Conservation (phyloP, 2,888 invertebrate genomes). For the Hirtodrosophila trivittata region DNA sequence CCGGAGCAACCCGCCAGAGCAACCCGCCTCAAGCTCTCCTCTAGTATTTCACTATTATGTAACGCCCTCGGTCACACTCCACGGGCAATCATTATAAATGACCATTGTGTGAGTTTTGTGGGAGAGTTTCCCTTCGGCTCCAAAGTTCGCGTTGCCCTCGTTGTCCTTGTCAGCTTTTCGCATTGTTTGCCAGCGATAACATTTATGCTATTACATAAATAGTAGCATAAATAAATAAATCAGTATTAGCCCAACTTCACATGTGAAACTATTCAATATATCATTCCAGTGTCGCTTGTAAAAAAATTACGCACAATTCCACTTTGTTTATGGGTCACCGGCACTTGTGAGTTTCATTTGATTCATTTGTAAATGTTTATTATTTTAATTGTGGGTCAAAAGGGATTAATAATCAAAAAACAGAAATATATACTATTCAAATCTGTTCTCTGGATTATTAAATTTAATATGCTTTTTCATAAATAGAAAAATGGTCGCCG, state of each 20-base stretch:
- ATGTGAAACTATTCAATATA: slow-evolving; percentile 52
- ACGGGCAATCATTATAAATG: slow-evolving; percentile 72
- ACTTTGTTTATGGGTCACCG: slow-evolving; percentile 6
- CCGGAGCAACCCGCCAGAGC: slow-evolving; percentile 12
- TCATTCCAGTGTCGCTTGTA: slow-evolving; percentile 38
- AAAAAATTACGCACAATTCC: slow-evolving; percentile 27
- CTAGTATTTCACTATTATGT: slow-evolving; percentile 68
- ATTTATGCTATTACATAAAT: slow-evolving; percentile 75
- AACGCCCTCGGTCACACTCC: slow-evolving; percentile 37
- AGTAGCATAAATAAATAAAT: slow-evolving; percentile 69
- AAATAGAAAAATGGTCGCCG: no score
- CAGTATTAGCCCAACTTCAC: slow-evolving; percentile 68
- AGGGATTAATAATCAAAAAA: background rate
- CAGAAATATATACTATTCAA: no score
- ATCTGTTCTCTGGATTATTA: no score
- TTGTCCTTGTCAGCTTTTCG: slow-evolving; percentile 37
- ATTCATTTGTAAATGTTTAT: slow-evolving; percentile 35
- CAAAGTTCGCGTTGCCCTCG: slow-evolving; percentile 33
- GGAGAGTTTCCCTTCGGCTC: slow-evolving; percentile 20
- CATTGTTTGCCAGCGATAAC: slow-evolving; percentile 71
- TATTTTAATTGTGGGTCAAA: slow-evolving; percentile 32
- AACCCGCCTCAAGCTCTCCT: slow-evolving; percentile 28
- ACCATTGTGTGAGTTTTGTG: slow-evolving; percentile 68
- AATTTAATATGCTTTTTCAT: no score
- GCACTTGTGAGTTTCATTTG: slow-evolving; percentile 3